Evolutionary conservation across 2,888 invertebrate species (phyloP).

Genomic region (Tromatobia lineatoria): DNA sequence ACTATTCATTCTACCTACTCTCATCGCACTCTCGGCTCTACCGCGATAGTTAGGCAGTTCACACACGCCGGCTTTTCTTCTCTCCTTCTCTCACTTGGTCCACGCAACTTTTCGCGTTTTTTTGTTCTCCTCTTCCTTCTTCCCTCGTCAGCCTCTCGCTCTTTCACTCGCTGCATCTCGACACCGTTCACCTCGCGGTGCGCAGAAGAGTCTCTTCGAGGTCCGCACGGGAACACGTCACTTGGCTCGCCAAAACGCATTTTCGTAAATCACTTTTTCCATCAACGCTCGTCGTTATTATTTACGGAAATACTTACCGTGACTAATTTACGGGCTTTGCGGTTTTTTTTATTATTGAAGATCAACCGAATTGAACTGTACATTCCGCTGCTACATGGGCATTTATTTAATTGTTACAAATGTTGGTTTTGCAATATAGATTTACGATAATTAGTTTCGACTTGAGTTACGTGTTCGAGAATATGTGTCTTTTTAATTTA

Average conservation of each 20-base stretch:
- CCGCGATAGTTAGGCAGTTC: constrained; percentile 33
- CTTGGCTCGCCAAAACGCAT: constrained; percentile 17
- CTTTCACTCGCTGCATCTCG: neutral
- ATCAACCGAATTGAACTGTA: too few relatives aligned
- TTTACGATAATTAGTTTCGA: too few relatives aligned
- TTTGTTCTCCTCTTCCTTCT: neutral
- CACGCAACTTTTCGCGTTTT: constrained; percentile 8
- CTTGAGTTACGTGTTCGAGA: too few relatives aligned
- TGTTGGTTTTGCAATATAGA: too few relatives aligned
- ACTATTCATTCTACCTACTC: constrained; percentile 35
- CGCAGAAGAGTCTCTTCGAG: neutral
- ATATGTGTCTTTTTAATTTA: too few relatives aligned
- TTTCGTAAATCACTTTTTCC: constrained; percentile 29
- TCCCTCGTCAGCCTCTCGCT: constrained; percentile 7
- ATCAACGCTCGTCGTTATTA: neutral
- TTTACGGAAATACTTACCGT: constrained; percentile 7
- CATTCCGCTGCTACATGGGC: too few relatives aligned
- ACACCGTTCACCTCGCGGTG: constrained; percentile 15
- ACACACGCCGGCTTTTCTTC: constrained; percentile 19
- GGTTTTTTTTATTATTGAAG: too few relatives aligned
- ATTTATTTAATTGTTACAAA: too few relatives aligned
- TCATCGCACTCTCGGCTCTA: constrained; percentile 3
- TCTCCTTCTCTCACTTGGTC: constrained; percentile 13
- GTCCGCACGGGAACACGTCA: constrained; percentile 11
- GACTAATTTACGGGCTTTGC: neutral